These are phyloP conservation scores for Lasius platythorax DNA, from an alignment of 2,888 invertebrate species.

Conservation along the genomic window DNA sequence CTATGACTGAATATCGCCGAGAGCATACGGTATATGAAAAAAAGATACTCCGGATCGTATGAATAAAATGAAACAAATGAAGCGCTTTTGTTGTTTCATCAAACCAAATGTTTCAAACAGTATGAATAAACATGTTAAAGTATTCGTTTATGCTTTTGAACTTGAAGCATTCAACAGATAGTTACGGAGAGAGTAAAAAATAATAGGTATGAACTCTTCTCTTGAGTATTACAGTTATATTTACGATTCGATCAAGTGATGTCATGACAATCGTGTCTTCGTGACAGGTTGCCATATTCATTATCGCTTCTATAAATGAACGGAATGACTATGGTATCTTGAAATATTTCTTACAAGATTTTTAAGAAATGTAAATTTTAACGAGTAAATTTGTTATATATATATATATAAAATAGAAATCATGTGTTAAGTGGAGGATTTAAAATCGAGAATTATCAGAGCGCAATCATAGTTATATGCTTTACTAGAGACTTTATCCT, in stretches of 20 bases:
- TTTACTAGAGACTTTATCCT: conserved; percentile 66
- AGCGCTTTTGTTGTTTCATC: conserved; percentile 26
- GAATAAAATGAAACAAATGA: conserved; percentile 35
- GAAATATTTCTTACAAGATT: neutral
- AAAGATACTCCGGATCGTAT: conserved; percentile 16
- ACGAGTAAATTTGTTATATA: neutral
- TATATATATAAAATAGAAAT: too few relatives aligned
- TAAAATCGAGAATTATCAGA: conserved; percentile 40
- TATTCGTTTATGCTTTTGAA: neutral
- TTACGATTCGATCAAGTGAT: neutral
- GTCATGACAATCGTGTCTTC: neutral
- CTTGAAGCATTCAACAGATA: neutral
- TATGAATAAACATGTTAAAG: conserved; percentile 14
- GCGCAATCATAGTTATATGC: conserved; percentile 55
- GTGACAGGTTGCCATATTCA: neutral
- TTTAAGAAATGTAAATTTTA: neutral
- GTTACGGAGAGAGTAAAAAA: neutral
- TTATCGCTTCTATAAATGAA: neutral
- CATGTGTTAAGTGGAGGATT: neutral
- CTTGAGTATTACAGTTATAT: neutral
- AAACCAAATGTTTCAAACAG: conserved; percentile 11
- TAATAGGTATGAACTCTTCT: neutral
- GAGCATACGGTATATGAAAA: conserved; percentile 8
- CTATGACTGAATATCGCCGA: conserved; percentile 48
- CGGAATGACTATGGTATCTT: neutral